Percentiles rank a stretch among this genome's conserved stretches.
Conservation (phyloP, 2,113 vertebrate species). For the Amia ocellicauda region DNA sequence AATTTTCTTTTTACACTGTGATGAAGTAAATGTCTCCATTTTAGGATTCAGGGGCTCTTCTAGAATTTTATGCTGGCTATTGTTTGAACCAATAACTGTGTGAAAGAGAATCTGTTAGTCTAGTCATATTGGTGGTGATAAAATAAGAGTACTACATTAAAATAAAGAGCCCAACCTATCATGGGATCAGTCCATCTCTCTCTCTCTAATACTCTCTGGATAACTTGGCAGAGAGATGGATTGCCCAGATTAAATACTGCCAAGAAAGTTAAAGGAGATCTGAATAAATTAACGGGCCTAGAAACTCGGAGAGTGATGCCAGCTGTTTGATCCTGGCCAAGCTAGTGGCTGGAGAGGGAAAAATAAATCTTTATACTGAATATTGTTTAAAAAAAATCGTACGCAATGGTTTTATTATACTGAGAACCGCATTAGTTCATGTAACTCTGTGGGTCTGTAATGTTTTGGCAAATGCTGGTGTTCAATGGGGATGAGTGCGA, state of each 20-base stretch:
- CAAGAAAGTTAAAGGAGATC: slow-evolving; percentile 27
- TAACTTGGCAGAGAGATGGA: slow-evolving; percentile 23
- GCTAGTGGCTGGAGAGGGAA: too few relatives aligned
- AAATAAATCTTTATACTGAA: too few relatives aligned
- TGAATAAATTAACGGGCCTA: slow-evolving; percentile 12
- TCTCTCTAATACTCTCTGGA: slow-evolving; percentile 16
- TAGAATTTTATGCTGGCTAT: slow-evolving; percentile 14
- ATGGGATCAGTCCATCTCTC: slow-evolving; percentile 28
- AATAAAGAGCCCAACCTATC: slow-evolving; percentile 24
- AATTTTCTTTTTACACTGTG: too few relatives aligned
- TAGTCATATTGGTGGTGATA: neutral
- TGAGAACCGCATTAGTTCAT: too few relatives aligned
- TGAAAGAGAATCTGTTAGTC: neutral
- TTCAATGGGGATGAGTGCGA: too few relatives aligned
- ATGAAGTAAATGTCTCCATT: too few relatives aligned
- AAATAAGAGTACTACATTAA: too few relatives aligned
- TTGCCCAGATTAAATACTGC: slow-evolving; percentile 22
- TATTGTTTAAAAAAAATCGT: too few relatives aligned
- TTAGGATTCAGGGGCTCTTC: neutral
- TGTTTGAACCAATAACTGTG: neutral
- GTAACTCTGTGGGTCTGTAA: too few relatives aligned
- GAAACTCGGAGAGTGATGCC: neutral
- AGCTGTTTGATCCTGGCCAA: slow-evolving; percentile 15
- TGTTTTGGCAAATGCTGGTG: too few relatives aligned
- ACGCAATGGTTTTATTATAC: too few relatives aligned